These are phyloP conservation scores for Halichoerus grypus DNA, from an alignment of 2,113 vertebrate species.

Conservation along the genomic window DNA sequence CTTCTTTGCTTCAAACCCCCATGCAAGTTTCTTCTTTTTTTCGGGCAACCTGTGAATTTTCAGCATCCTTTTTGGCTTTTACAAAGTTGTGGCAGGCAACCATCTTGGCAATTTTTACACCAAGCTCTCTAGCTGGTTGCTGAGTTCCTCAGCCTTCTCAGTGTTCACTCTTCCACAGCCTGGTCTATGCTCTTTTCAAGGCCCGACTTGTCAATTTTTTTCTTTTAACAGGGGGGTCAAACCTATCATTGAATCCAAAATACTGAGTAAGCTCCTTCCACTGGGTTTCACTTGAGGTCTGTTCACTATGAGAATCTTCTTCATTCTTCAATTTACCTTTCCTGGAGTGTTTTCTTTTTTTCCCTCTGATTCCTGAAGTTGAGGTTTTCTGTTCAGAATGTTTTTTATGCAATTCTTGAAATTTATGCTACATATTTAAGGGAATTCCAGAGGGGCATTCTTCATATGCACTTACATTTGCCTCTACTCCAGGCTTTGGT, in stretches of 20 bases:
- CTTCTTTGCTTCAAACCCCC: constrained; percentile 99
- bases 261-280: constrained; percentile 95
- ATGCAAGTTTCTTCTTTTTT: constrained; percentile 93
- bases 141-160: constrained; percentile 95
- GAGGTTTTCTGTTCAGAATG: constrained; percentile 88
- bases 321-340: constrained; percentile 88
- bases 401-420: constrained; percentile 92
- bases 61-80: constrained; percentile 93
- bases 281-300: constrained; percentile 87
- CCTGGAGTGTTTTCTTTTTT: constrained; percentile 87
- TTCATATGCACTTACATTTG: constrained; percentile 66
- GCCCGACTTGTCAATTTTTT: constrained; percentile 92
- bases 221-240: constrained; percentile 93
- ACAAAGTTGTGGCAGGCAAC: constrained; percentile 95
- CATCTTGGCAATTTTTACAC: constrained; percentile 96
- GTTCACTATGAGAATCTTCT: constrained; percentile 83
- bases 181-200: constrained; percentile 96
- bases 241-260: constrained; percentile 96
- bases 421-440: constrained; percentile 92
- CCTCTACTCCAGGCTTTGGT: background rate
- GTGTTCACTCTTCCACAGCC: constrained; percentile 95
- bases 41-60: constrained; percentile 91
- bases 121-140: constrained; percentile 95
- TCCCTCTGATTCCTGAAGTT: constrained; percentile 78
- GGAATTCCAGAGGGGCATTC: constrained; percentile 90